Evolutionary conservation across 2,888 invertebrate genomes (phyloP).

Genomic region (Linyphia triangularis): DNA sequence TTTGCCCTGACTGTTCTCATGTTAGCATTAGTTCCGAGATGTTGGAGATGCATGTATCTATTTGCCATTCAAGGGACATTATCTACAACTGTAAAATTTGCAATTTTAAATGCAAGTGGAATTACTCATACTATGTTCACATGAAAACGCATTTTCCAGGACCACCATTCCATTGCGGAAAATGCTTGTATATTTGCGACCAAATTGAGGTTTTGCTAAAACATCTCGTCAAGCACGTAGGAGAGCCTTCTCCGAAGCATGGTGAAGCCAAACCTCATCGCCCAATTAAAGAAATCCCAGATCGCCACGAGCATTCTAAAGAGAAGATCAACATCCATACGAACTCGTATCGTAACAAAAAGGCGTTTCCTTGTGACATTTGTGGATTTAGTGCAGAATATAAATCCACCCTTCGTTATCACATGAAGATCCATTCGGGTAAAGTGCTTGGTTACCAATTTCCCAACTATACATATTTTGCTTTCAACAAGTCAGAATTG

Average conservation of each 20-base stretch:
- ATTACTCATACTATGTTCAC: slow-evolving; percentile 84
- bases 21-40: slow-evolving; percentile 81
- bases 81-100: slow-evolving; percentile 84
- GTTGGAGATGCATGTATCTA: slow-evolving; percentile 82
- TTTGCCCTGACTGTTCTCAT: slow-evolving; percentile 83
- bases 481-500: slow-evolving; percentile 84
- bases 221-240: slow-evolving; percentile 83
- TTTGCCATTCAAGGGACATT: slow-evolving; percentile 83
- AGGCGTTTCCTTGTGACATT: slow-evolving; percentile 84
- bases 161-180: slow-evolving; percentile 84
- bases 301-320: slow-evolving; percentile 84
- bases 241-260: slow-evolving; percentile 81
- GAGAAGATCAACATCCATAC: slow-evolving; percentile 83
- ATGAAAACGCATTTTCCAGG: slow-evolving; percentile 83
- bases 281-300: slow-evolving; percentile 83
- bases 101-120: slow-evolving; percentile 84
- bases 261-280: slow-evolving; percentile 83
- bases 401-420: slow-evolving; percentile 84
- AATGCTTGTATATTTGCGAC: slow-evolving; percentile 82
- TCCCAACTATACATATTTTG: slow-evolving; percentile 84
- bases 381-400: slow-evolving; percentile 86
- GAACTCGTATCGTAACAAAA: slow-evolving; percentile 82
- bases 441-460: slow-evolving; percentile 84
- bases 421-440: slow-evolving; percentile 84
- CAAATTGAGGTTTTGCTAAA: slow-evolving; percentile 83